Conservation (phyloP, 2,113 vertebrate species). For the Lates calcarifer region DNA sequence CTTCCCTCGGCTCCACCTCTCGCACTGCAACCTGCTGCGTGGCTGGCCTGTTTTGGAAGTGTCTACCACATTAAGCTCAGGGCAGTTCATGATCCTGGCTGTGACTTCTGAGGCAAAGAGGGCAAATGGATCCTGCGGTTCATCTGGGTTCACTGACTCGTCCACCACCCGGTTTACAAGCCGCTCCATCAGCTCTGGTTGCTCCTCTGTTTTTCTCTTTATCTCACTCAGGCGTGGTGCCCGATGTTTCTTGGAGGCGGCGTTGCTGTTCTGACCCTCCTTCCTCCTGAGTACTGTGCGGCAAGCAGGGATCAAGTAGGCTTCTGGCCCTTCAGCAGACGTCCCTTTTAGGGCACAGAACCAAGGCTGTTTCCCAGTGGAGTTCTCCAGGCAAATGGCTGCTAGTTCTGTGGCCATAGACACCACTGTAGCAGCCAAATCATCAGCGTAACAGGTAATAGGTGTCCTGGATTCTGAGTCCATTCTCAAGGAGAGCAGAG, state of each 20-base stretch:
- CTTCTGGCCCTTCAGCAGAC: conserved; percentile 74
- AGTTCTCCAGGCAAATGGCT: conserved; percentile 97
- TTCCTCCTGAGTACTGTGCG: conserved; percentile 89
- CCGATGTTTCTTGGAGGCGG: conserved; percentile 90
- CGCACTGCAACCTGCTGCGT: conserved; percentile 91
- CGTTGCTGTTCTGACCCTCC: conserved; percentile 83
- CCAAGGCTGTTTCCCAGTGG: conserved; percentile 96
- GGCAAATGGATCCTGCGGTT: conserved; percentile 89
- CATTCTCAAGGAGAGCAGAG: conserved; percentile 79
- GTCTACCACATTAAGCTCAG: conserved; percentile 90
- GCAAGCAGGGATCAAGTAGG: conserved; percentile 87
- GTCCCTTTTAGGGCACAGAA: conserved; percentile 94
- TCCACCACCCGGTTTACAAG: conserved; percentile 97
- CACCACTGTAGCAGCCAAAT: conserved; percentile 94
- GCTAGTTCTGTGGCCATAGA: conserved; percentile 99
- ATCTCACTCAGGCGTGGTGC: conserved; percentile 97
- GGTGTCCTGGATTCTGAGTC: conserved; percentile 85
- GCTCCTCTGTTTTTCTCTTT: conserved; percentile 97
- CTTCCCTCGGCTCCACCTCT: conserved; percentile 92
- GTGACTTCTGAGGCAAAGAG: conserved; percentile 94
- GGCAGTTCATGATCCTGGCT: conserved; percentile 94
- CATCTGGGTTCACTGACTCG: conserved; percentile 92
- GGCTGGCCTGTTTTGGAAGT: conserved; percentile 90
- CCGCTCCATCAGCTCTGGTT: conserved; percentile 95
- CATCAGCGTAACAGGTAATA: conserved; percentile 94